phyloP scores from a whole-genome alignment of 2,113 vertebrate species.

The Phylloscopus whistleri region DNA sequence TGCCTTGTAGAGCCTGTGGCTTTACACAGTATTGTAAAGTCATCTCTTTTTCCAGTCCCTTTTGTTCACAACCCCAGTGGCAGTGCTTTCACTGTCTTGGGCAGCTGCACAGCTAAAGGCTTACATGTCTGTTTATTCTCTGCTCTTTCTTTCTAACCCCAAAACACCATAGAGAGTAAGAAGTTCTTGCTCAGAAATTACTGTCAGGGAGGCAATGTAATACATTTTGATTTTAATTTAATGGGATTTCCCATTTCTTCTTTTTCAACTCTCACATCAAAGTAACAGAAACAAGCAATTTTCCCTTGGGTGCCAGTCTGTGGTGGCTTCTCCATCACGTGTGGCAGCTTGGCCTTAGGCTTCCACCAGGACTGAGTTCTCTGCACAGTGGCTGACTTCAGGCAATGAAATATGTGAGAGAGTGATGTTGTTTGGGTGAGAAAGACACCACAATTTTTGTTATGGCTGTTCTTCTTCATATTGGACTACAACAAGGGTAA shows the following conservation, averaged over 20 bases:
- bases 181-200: background rate
- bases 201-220: background rate
- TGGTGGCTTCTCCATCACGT: background rate
- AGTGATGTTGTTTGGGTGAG: background rate
- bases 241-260: background rate
- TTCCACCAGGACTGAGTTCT: background rate
- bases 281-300: background rate
- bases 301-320: background rate
- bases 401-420: background rate
- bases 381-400: background rate
- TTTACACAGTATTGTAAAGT: background rate
- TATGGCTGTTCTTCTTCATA: background rate
- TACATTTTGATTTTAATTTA: background rate
- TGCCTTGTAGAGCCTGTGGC: accelerated
- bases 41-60: background rate
- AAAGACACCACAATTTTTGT: background rate
- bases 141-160: background rate
- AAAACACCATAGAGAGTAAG: background rate
- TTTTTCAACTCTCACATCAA: background rate
- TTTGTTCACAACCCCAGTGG: background rate
- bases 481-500: background rate
- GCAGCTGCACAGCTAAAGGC: background rate
- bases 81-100: background rate
- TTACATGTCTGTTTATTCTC: background rate
- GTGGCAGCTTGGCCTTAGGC: background rate